Conservation (phyloP, 2,797 vertebrate species). For the Myiothlypis chrysogaster region DNA sequence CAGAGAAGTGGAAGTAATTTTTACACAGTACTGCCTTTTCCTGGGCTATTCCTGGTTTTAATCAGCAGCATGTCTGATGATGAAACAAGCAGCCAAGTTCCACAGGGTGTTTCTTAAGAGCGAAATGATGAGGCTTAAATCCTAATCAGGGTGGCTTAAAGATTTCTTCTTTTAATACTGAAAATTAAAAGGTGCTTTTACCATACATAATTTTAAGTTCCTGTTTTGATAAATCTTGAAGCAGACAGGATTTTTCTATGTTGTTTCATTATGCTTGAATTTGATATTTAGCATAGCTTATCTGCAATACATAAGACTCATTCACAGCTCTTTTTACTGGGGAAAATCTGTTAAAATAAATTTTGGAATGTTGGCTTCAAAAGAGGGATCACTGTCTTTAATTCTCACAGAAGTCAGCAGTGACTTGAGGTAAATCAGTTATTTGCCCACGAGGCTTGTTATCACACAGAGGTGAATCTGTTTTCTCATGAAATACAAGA, state of each 20-base stretch:
- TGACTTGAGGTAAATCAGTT: neutral
- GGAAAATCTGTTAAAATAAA: neutral
- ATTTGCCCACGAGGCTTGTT: neutral
- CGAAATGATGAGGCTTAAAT: neutral
- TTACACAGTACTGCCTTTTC: neutral
- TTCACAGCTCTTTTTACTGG: neutral
- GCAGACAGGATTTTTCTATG: neutral
- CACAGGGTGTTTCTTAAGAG: neutral
- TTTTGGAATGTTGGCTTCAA: neutral
- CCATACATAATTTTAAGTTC: neutral
- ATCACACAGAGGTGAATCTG: neutral
- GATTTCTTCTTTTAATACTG: neutral
- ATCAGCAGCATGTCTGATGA: neutral
- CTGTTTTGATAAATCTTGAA: neutral
- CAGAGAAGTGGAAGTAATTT: neutral
- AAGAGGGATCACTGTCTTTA: neutral
- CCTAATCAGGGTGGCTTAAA: neutral
- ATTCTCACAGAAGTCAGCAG: neutral
- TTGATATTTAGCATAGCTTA: neutral
- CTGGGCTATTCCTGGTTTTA: neutral
- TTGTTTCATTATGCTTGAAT: neutral
- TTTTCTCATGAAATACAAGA: neutral
- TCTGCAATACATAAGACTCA: neutral
- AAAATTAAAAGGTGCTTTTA: neutral
- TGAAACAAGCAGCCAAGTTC: neutral